phyloP scores from a whole-genome alignment of 2,113 vertebrate species.

The Bos taurus region ARS-UCD2.0 NC_037329.1:58852001-58852500 shows the following conservation, averaged over 20 bases:
- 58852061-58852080: background rate
- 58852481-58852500: background rate
- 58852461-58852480: background rate
- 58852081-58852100: background rate
- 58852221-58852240: background rate
- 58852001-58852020: background rate
- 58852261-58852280: rapidly evolving
- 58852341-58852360: background rate
- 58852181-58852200: background rate
- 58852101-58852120: background rate
- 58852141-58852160: background rate
- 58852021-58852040: background rate
- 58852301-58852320: background rate
- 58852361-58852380: background rate
- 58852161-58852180: background rate
- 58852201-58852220: background rate
- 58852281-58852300: background rate
- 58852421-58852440: background rate
- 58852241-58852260: background rate
- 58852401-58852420: background rate
- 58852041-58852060: background rate
- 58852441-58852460: background rate
- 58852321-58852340: background rate
- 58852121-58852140: background rate
- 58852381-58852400: background rate